Base-by-base conservation (phyloP, 2,888 invertebrate genomes). In the Drosophila meridionalis region DNA sequence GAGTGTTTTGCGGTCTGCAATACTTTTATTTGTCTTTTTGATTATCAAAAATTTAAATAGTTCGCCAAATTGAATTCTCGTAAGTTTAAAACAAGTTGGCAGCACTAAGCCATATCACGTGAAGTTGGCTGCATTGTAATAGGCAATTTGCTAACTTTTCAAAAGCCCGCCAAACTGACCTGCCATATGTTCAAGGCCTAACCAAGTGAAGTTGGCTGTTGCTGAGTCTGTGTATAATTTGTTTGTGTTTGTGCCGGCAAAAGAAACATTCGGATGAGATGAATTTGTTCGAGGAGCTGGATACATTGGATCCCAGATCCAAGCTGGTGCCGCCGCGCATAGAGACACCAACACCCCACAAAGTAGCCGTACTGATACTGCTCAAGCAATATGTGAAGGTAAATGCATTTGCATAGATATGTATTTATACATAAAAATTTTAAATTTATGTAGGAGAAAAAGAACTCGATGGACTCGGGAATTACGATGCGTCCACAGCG, bases 291-390 rank as follows among this genome's bases (percentile, higher is more conserved):
- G 92, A 93, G 69, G 93, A 93, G 80, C 75, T 93, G 61, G 91
- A 92, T 61, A 92, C 93, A 2, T 75, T 93, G 34, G 92, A 92
- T 76, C 92, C 92, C 12, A 80, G 78, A 53, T 84, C 88, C 4
- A 90, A 88, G 56, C 69, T 80, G 28, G 84, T 86, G 47, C 82
- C 87, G 3, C 82, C 90, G 93, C 91, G 95, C 9, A 90, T 92
- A 12, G 93, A 93, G 55, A 89, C 91, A 8, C 90, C 97, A 60
- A 97, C 97, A 0, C 96, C 97, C 1, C 97, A 97, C 87, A 96
- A 97, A 94, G 94, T 97, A 81, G 95, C 96, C 3, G 95, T 97
- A 12, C 95, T 96, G 5, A 95, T 96, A 65, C 94, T 97, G 87
- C 96, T 97, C 48, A 95, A 96, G 85, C 96, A 96, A 91, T 97